phyloP scores from a whole-genome alignment of 2,113 vertebrate species.

The Anseranas semipalmata region DNA sequence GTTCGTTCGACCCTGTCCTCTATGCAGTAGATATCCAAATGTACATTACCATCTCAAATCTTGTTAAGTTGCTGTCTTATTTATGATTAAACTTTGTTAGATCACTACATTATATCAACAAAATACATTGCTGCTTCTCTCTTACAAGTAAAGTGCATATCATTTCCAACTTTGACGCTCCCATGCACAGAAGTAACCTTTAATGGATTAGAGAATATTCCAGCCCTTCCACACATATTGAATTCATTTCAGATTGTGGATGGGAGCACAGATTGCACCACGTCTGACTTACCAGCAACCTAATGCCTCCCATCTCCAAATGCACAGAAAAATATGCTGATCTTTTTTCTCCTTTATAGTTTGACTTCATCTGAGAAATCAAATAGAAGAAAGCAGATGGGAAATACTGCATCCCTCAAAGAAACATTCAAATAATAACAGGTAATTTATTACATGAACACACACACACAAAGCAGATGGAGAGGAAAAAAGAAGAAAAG shows the following conservation, averaged over 20 bases:
- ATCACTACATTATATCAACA: no score
- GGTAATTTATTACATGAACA: neutral
- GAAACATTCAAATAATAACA: neutral
- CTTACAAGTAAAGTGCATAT: no score
- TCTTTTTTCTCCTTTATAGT: neutral
- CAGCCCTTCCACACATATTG: neutral
- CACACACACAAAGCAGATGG: neutral
- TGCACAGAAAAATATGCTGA: neutral
- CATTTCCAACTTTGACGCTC: no score
- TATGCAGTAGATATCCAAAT: no score
- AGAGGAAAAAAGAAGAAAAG: neutral
- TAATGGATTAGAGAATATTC: neutral
- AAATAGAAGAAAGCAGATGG: neutral
- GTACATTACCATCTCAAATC: no score
- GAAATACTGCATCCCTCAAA: neutral
- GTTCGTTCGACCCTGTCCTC: no score
- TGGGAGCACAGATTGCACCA: neutral
- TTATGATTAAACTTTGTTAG: no score
- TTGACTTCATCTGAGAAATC: neutral
- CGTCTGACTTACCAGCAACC: neutral
- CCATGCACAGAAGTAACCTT: neutral
- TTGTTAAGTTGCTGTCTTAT: no score
- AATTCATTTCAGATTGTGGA: neutral
- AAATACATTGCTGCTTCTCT: no score
- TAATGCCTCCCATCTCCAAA: neutral